Evolutionary conservation across 1,140 invertebrate genomes (phyloP), one percentile per base, ranked within the genome.

Genomic region (Plectrocnemia conspersa): DNA sequence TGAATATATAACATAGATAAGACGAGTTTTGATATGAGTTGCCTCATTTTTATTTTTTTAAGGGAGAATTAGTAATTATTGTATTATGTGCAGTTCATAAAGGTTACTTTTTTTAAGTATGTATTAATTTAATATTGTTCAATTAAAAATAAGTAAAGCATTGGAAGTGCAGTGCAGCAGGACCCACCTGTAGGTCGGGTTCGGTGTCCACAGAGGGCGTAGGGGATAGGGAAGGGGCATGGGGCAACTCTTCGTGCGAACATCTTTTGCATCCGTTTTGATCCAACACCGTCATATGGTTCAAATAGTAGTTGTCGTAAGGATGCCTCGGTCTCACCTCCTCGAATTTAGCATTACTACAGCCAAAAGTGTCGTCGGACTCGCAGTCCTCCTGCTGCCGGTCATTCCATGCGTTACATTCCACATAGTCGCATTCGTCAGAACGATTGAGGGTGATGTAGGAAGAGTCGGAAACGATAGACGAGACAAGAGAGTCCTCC

Each of bases 231-330:
- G 66, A 64, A 32, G 69, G 65, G 22, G 66, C 54, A 45, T 65
- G 60, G 10, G 66, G 63, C 24, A 67, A 68, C 56, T 74, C 65
- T 66, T 75, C 69, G 53, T 74, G 72, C 9, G 63, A 65, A 57
- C 74, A 74, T 15, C 73, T 64, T 60, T 74, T 73, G 29, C 67
- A 63, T 9, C 72, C 72, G 13, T 62, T 60, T n/a, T 67, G 59
- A 54, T 74, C 71, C 49, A 74, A 64, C 41, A 69, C 69, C 35
- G 63, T 61, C 58, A 58, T 64, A 57, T 76, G 74, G 47, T 68
- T 64, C 54, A 75, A 67, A 55, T 74, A 76, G 61, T 68, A 76
- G 18, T 70, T 71, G 64, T 76, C 74, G 40, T 76, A 75, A 1
- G 72, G 73, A 59, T 76, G 74, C 45, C 72, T 66, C 16, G 71